These are phyloP conservation scores for Brachyistius frenatus DNA, from an alignment of 2,113 vertebrate genomes.

Conservation along the genomic window DNA sequence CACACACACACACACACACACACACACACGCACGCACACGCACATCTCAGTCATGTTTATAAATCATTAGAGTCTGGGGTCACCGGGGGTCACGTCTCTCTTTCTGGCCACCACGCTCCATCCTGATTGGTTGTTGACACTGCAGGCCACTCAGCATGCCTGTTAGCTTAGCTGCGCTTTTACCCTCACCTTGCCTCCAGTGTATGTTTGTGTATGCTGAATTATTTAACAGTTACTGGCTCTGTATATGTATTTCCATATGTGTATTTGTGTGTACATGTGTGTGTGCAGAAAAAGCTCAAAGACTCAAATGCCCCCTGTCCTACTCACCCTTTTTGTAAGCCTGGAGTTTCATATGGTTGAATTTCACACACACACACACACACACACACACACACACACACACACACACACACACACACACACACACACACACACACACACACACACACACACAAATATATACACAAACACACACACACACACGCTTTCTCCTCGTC, in stretches of 20 bases:
- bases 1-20: constrained; percentile 2
- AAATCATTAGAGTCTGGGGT: constrained; percentile 81
- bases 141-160: constrained; percentile 63
- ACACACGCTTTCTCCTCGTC: constrained; percentile 34
- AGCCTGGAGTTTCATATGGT: constrained; percentile 59
- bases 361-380: constrained; percentile 31
- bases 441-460: constrained; percentile 20
- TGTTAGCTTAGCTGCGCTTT: constrained; percentile 77
- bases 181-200: constrained; percentile 74
- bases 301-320: constrained; percentile 55
- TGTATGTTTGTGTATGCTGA: constrained; percentile 75
- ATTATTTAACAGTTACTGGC: constrained; percentile 76
- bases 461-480: constrained; percentile 11
- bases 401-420: constrained; percentile 16
- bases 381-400: constrained; percentile 17
- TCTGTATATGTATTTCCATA: constrained; percentile 72
- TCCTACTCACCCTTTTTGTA: constrained; percentile 54
- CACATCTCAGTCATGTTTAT: constrained; percentile 72
- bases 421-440: constrained; percentile 12
- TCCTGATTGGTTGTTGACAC: constrained; percentile 80
- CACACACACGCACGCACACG: constrained; percentile 50
- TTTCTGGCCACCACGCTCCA: constrained; percentile 70
- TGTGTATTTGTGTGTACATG: constrained; percentile 45
- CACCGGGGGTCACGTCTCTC: constrained; percentile 67
- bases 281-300: constrained; percentile 39